Evolutionary conservation across 37 sponge, comb jelly and placozoan genomes (phyloP), one percentile per base, ranked within the genome.

Genomic region (Diacarnus erythraeanus): DNA sequence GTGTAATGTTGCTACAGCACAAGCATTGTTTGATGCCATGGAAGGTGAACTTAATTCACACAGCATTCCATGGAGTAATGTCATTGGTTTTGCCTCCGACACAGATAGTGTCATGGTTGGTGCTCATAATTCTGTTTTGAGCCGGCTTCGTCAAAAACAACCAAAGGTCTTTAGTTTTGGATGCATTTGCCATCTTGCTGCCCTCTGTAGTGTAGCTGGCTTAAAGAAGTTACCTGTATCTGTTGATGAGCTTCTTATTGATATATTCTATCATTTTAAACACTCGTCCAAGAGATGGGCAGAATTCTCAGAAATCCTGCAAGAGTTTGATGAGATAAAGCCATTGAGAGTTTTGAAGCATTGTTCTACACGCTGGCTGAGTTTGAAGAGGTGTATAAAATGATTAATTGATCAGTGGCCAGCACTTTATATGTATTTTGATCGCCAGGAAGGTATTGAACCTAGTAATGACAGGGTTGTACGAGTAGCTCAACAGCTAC

Each of bases 351-450:
- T 83, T 44, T n/a, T 83, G 17, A 83, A 83, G 40, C 83, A 83
- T 60, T 75, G 44, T 18, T 64, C 83, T 57, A 75, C 83, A 47
- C 76, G 76, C 26, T 84, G 85, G 85, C 59, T 86, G 40, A 79
- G 75, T 38, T 33, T 85, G 59, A 54, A 77, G 54, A 57, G 84
- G 5, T 83, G 84, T 42, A 25, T 83, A 26, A 75, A 75, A 29
- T 64, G 84, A 5, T 23, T 76, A 1, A 17, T 83, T 5, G 71
- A 83, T 51, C 84, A 83, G 35, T 76, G 76, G 77, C 70, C 69
- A 63, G 84, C 77, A 30, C 70, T 83, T 25, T 67, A 69, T 67
- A 36, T 77, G 26, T 83, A 76, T 42, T 83, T 83, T 33, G 77
- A 83, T 38, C 57, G 72, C 12, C 40, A 83, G 44, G 59, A 26